Percentiles rank a stretch among this genome's conserved stretches.
phyloP scores from a whole-genome alignment of 2,888 invertebrate genomes.

The Lapara coniferarum region DNA sequence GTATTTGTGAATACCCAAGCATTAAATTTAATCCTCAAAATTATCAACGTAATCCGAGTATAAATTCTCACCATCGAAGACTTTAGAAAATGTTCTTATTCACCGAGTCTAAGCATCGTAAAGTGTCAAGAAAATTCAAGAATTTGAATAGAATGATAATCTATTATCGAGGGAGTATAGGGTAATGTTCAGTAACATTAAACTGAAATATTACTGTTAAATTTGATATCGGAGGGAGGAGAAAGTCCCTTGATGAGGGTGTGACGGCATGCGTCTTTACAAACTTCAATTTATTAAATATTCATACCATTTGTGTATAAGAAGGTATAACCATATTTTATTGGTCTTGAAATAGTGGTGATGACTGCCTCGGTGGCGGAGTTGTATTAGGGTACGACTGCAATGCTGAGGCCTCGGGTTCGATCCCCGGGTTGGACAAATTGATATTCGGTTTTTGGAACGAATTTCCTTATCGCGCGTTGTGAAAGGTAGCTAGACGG shows the following conservation, averaged over 20 bases:
- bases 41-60: slow-evolving; percentile 3
- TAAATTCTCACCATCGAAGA: slow-evolving; percentile 1
- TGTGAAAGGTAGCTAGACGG: too few species aligned
- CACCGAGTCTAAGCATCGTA: slow-evolving; percentile 8
- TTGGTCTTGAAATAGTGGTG: not conserved
- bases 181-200: slow-evolving; percentile 22
- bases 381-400: too few species aligned
- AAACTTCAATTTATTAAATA: slow-evolving; percentile 25
- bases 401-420: too few species aligned
- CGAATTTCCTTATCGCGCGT: too few species aligned
- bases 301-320: slow-evolving; percentile 5
- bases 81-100: slow-evolving; percentile 6
- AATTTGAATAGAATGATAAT: slow-evolving; percentile 23
- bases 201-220: slow-evolving; percentile 22
- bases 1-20: not conserved
- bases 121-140: slow-evolving; percentile 22
- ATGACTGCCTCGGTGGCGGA: too few species aligned
- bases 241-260: slow-evolving; percentile 31
- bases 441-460: too few species aligned
- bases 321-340: slow-evolving; percentile 7
- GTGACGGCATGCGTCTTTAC: slow-evolving; percentile 23
- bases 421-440: too few species aligned
- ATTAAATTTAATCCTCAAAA: slow-evolving; percentile 18
- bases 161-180: slow-evolving; percentile 20
- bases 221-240: slow-evolving; percentile 30